phyloP scores from a whole-genome alignment of 2,888 invertebrate species.

The Candidula unifasciata region DNA sequence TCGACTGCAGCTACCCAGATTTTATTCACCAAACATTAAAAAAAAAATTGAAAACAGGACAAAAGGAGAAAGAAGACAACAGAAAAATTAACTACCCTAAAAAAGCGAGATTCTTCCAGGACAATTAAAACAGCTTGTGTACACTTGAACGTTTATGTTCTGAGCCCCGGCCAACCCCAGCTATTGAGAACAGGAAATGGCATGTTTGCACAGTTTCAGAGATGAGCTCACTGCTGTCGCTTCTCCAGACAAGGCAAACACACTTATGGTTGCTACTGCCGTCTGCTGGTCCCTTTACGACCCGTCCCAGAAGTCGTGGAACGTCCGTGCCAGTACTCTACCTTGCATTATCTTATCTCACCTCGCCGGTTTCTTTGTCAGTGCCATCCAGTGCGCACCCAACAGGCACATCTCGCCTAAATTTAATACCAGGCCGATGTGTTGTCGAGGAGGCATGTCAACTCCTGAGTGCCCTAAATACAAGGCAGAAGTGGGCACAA shows the following conservation, averaged over 20 bases:
- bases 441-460: neutral
- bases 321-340: neutral
- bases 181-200: slow-evolving; percentile 27
- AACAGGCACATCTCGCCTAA: neutral
- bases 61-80: neutral
- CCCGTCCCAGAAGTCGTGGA: slow-evolving; percentile 6
- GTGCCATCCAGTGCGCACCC: neutral
- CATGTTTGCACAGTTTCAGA: neutral
- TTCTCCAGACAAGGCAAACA: neutral
- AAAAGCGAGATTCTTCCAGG: neutral
- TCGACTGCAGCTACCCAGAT: too few species aligned
- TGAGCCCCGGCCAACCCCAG: neutral
- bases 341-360: slow-evolving; percentile 18
- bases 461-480: slow-evolving; percentile 3
- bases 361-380: neutral
- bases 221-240: slow-evolving; percentile 4
- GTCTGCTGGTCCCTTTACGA: neutral
- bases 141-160: slow-evolving; percentile 4
- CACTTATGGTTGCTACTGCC: neutral
- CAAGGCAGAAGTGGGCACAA: neutral
- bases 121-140: slow-evolving; percentile 10
- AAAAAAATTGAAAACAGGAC: too few species aligned
- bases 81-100: neutral
- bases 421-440: slow-evolving; percentile 5
- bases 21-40: too few species aligned